These are phyloP conservation scores for Darwinula stevensoni DNA, from an alignment of 2,888 invertebrate genomes.

Conservation along the genomic window DNA sequence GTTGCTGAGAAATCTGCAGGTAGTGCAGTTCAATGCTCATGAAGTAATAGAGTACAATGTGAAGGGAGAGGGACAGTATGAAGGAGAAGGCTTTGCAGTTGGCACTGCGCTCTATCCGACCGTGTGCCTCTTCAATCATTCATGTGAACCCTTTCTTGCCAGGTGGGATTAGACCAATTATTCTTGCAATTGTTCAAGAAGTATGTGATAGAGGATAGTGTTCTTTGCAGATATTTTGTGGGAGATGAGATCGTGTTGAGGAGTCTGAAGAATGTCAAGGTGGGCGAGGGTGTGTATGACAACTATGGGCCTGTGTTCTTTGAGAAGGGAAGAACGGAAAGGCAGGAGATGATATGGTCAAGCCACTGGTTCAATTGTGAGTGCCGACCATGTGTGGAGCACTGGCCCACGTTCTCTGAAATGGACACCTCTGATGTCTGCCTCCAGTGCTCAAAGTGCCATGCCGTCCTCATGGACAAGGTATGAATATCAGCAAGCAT, in stretches of 20 bases:
- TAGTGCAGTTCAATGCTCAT: conserved; percentile 57
- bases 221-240: conserved; percentile 29
- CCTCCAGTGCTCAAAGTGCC: too few relatives aligned
- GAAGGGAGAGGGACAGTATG: conserved; percentile 11
- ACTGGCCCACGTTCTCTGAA: too few relatives aligned
- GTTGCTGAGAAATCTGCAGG: conserved; percentile 34
- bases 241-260: conserved; percentile 38
- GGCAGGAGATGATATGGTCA: conserved; percentile 31
- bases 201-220: not conserved
- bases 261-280: conserved; percentile 29
- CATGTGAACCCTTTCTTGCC: conserved; percentile 44
- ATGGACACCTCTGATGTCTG: too few relatives aligned
- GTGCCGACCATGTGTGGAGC: too few relatives aligned
- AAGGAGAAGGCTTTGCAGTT: conserved; percentile 12
- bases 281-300: conserved; percentile 38
- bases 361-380: too few relatives aligned
- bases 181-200: not conserved
- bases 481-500: too few relatives aligned
- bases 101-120: conserved; percentile 44
- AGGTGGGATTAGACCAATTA: conserved; percentile 22
- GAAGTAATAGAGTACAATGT: conserved; percentile 39
- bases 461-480: too few relatives aligned
- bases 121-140: conserved; percentile 50
- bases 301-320: conserved; percentile 56
- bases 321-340: conserved; percentile 22